Percentiles rank a stretch among this genome's conserved stretches.
Evolutionary conservation across 1,140 invertebrate genomes (phyloP).

Genomic region (Whitmania pigra): DNA sequence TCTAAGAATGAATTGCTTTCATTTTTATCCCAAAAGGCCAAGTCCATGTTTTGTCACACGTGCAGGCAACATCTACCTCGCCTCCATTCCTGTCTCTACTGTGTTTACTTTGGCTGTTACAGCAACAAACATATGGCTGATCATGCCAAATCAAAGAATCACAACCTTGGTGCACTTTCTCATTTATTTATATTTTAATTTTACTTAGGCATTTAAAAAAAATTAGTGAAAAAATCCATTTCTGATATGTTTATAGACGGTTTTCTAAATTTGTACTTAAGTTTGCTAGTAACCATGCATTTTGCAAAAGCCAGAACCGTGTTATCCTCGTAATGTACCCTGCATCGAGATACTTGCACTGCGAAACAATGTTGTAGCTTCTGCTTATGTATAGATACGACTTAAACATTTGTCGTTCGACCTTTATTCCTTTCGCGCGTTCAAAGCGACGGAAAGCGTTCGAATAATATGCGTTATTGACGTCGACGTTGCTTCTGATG

Average conservation of each 20-base stretch:
- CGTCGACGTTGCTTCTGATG: not conserved
- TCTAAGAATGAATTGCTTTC: not conserved
- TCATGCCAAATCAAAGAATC: constrained; percentile 65
- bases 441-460: too few species aligned
- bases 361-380: too few species aligned
- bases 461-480: not conserved
- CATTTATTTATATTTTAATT: constrained; percentile 15
- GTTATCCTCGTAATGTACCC: too few species aligned
- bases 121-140: constrained; percentile 65
- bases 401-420: too few species aligned
- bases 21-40: constrained; percentile 48
- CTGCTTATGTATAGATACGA: too few species aligned
- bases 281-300: too few species aligned
- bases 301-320: too few species aligned
- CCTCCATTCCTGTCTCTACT: constrained; percentile 75
- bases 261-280: too few species aligned
- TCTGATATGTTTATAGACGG: too few species aligned
- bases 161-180: constrained; percentile 53
- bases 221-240: too few species aligned
- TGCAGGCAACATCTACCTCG: constrained; percentile 61
- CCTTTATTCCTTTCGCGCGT: not conserved
- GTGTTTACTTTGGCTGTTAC: constrained; percentile 81
- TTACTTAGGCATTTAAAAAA: not conserved
- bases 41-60: constrained; percentile 60
- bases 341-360: too few species aligned